phyloP scores from a whole-genome alignment of 1,140 invertebrate species.

The Lordiphosa stackelbergi region DNA sequence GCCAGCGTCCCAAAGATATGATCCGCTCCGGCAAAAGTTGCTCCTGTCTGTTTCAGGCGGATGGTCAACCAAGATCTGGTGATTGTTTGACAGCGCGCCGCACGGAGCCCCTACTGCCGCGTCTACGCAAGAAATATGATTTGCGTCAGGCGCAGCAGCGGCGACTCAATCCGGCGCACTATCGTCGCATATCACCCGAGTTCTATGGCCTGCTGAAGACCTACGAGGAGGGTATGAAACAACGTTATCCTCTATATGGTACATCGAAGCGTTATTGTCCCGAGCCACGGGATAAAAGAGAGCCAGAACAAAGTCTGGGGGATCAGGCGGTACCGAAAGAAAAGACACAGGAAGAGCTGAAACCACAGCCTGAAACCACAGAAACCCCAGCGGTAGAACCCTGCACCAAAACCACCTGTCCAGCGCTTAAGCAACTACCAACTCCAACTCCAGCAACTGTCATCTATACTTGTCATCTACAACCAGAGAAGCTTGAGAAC shows the following conservation, averaged over 20 bases:
- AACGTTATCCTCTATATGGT: conserved; percentile 53
- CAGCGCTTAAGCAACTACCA: not conserved
- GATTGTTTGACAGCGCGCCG: conserved; percentile 21
- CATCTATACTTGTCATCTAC: not conserved
- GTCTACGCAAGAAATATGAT: conserved; percentile 22
- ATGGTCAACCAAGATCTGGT: conserved; percentile 40
- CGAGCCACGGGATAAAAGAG: not conserved
- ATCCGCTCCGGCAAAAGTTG: conserved; percentile 16
- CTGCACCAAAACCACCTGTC: too few relatives aligned
- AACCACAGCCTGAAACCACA: not conserved
- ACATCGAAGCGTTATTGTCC: conserved; percentile 22
- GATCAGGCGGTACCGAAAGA: not conserved
- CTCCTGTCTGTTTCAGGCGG: conserved; percentile 31
- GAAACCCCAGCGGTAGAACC: too few relatives aligned
- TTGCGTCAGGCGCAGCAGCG: conserved; percentile 37
- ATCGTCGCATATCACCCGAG: conserved; percentile 59
- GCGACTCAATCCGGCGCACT: conserved; percentile 37
- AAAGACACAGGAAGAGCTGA: not conserved
- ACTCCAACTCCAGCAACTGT: too few relatives aligned
- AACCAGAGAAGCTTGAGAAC: not conserved
- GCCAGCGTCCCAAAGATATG: too few relatives aligned
- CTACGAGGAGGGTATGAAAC: conserved; percentile 47
- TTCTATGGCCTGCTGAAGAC: conserved; percentile 49
- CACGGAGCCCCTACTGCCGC: conserved; percentile 18
- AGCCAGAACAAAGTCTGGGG: conserved; percentile 12